phyloP scores from a whole-genome alignment of 2,888 invertebrate species.

The Axea sp. region DNA sequence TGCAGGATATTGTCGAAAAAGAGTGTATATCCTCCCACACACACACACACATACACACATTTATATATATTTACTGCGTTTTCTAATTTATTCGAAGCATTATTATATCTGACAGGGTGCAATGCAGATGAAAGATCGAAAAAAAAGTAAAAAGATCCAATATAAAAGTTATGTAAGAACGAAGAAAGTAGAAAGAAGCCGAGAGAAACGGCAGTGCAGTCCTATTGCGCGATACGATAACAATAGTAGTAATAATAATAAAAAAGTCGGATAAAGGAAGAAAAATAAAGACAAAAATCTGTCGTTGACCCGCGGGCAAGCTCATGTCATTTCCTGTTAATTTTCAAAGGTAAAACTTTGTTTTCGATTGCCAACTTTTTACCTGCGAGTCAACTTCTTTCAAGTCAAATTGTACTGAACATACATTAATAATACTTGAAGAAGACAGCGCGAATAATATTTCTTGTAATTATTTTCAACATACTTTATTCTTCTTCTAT shows the following conservation, averaged over 20 bases:
- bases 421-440: constrained; percentile 27
- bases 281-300: constrained; percentile 52
- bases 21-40: too few relatives aligned
- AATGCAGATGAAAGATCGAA: constrained; percentile 49
- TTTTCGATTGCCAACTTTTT: constrained; percentile 39
- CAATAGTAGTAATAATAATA: constrained; percentile 30
- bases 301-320: constrained; percentile 59
- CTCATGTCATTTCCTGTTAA: constrained; percentile 56
- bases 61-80: too few relatives aligned
- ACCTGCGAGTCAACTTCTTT: constrained; percentile 20
- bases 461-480: background rate
- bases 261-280: constrained; percentile 35
- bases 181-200: constrained; percentile 28
- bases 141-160: constrained; percentile 56
- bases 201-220: constrained; percentile 19
- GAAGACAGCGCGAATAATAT: background rate
- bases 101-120: too few relatives aligned
- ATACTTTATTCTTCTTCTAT: too few relatives aligned
- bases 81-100: too few relatives aligned
- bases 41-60: too few relatives aligned
- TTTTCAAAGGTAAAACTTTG: constrained; percentile 59
- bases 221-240: constrained; percentile 38
- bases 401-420: constrained; percentile 33
- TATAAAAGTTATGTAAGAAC: constrained; percentile 56
- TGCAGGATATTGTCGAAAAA: too few relatives aligned